A percentile compares a stretch with the other conserved stretches of the same genome.
phyloP scores from a whole-genome alignment of 2,797 vertebrate species.

The Anableps anableps region DNA sequence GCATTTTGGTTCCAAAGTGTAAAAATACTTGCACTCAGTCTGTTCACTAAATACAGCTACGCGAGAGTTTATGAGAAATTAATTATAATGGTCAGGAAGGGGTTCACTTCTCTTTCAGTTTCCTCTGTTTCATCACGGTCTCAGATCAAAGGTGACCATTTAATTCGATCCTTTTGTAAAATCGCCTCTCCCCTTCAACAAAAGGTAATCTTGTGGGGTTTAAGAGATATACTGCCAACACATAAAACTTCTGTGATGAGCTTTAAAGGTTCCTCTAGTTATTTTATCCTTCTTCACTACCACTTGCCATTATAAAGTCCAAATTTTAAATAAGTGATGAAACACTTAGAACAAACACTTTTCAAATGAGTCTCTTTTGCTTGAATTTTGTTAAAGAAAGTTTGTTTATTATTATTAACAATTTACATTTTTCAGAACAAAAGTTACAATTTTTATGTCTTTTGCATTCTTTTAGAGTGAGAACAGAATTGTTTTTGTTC shows the following conservation, averaged over 20 bases:
- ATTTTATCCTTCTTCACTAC: background rate
- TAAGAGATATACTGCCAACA: slow-evolving; percentile 11
- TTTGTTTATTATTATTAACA: background rate
- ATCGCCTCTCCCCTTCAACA: background rate
- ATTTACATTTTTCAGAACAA: background rate
- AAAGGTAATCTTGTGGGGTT: slow-evolving; percentile 24
- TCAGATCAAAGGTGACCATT: slow-evolving; percentile 28
- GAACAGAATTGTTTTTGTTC: too few species aligned
- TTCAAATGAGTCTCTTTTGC: background rate
- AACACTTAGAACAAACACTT: background rate
- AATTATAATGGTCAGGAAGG: slow-evolving; percentile 60
- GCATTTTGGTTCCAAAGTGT: slow-evolving; percentile 18
- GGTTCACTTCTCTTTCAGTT: slow-evolving; percentile 28
- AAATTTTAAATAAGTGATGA: background rate
- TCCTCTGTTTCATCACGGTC: slow-evolving; percentile 40
- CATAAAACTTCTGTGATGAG: background rate
- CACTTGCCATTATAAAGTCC: background rate
- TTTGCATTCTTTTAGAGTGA: background rate
- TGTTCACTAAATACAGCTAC: slow-evolving; percentile 36
- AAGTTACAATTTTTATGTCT: background rate
- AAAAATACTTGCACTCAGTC: background rate
- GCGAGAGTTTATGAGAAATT: slow-evolving; percentile 20
- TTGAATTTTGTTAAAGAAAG: background rate
- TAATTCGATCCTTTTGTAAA: slow-evolving; percentile 16
- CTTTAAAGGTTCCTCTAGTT: background rate